Evolutionary conservation across 2,113 vertebrate species (phyloP), one percentile per base, ranked within the genome.

Genomic region (Nycticorax nycticorax): DNA sequence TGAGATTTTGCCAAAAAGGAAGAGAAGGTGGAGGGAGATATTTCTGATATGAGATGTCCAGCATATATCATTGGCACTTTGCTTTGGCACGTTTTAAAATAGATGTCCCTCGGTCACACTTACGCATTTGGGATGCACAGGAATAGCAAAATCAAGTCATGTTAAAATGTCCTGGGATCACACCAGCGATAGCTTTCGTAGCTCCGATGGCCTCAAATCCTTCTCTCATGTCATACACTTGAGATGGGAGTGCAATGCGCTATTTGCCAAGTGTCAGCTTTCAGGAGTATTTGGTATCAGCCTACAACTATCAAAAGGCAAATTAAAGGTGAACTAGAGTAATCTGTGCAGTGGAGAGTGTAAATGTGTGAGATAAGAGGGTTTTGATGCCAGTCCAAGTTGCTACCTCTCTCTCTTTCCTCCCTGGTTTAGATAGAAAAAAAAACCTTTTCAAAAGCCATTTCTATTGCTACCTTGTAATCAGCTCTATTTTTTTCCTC

Each of bases 311-410:
- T 92, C 96, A 97, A 50, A 97, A 98, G 97, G 96, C 93, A 97
- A 97, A 96, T 96, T 96, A 98, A 97, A 98, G 96, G 97, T 97
- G 96, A 98, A 93, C 74, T 18, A 35, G 88, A 93, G 92, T 67
- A 93, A 91, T 94, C 69, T 91, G 91, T 79, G 74, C 81, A 73
- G 48, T 84, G 69, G 69, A 91, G 89, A 93, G 91, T 78, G 79
- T 60, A 79, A 74, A 84, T 92, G 85, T 64, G 50, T 88, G 63
- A 66, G 91, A 88, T 72, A 91, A 92, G 92, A 80, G 35, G 24
- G 66, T 52, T 85, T 32, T 80, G 93, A 84, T 8, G 60, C 78
- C 67, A 79, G 18, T 86, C 78, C 56, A 85, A 88, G 37, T 30
- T 88, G 35, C 26, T 82, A 78, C 75, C 45, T 76, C 73, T 85